Percentiles rank a stretch among this genome's conserved stretches.
Evolutionary conservation across 2,797 vertebrate genomes (phyloP).

Genomic region (Centroberyx gerrardi): DNA sequence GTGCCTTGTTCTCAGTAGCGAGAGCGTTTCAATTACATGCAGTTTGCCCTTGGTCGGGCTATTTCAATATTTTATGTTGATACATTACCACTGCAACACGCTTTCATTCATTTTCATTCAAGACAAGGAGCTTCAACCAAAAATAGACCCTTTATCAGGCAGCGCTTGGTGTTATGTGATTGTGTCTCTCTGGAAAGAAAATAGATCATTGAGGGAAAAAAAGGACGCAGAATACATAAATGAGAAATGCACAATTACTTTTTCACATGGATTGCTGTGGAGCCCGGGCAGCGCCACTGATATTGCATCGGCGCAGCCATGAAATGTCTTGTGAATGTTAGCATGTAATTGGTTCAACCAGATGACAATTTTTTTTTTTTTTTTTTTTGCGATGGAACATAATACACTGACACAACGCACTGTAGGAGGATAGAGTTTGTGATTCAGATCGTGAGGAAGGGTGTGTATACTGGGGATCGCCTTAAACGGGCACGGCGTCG

Average conservation of each 20-base stretch:
- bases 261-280: slow-evolving; percentile 67
- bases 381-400: slow-evolving; percentile 50
- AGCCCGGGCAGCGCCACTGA: slow-evolving; percentile 60
- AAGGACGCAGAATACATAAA: slow-evolving; percentile 74
- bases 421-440: slow-evolving; percentile 58
- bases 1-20: slow-evolving; percentile 81
- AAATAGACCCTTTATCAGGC: slow-evolving; percentile 81
- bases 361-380: slow-evolving; percentile 31
- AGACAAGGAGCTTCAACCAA: slow-evolving; percentile 74
- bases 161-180: slow-evolving; percentile 72
- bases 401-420: slow-evolving; percentile 55
- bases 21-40: slow-evolving; percentile 86
- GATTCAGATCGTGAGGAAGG: slow-evolving; percentile 78
- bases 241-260: slow-evolving; percentile 82
- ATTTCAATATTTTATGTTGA: slow-evolving; percentile 89
- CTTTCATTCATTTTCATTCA: slow-evolving; percentile 83
- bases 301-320: slow-evolving; percentile 61
- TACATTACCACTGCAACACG: slow-evolving; percentile 81
- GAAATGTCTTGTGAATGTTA: slow-evolving; percentile 77
- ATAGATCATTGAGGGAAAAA: slow-evolving; percentile 77
- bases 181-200: slow-evolving; percentile 75
- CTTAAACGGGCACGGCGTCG: slow-evolving; percentile 78
- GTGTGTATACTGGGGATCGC: slow-evolving; percentile 77
- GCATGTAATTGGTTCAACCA: slow-evolving; percentile 77
- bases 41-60: slow-evolving; percentile 84